A percentile compares a stretch with the other conserved stretches of the same genome.
These are phyloP conservation scores for Diabrotica virgifera DNA, from an alignment of 1,140 invertebrate genomes.

Conservation along the genomic window DNA sequence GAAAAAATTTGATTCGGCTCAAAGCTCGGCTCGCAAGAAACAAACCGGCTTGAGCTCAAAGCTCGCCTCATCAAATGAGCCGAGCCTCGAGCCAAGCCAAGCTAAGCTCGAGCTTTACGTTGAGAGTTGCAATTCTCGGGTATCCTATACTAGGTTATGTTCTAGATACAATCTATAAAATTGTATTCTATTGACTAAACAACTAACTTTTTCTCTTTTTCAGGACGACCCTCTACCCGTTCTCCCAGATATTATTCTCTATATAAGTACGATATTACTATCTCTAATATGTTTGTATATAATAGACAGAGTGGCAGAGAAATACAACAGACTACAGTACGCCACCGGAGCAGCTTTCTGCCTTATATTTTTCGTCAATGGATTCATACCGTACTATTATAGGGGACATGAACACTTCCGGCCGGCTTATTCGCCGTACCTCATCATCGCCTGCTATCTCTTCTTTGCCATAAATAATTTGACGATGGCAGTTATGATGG, in stretches of 20 bases:
- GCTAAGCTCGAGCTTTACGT: too few relatives aligned
- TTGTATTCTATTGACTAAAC: too few relatives aligned
- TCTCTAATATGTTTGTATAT: slow-evolving; percentile 16
- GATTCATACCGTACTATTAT: slow-evolving; percentile 57
- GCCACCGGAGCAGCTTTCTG: slow-evolving; percentile 39
- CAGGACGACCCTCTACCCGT: slow-evolving; percentile 43
- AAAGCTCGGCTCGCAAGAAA: too few relatives aligned
- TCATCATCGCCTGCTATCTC: slow-evolving; percentile 71
- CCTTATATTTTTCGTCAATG: slow-evolving; percentile 52
- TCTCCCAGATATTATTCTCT: slow-evolving; percentile 48
- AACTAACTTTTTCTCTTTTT: slow-evolving; percentile 15
- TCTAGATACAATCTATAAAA: too few relatives aligned
- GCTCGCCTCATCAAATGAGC: too few relatives aligned
- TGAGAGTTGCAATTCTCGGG: too few relatives aligned
- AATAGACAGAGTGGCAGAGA: slow-evolving; percentile 17
- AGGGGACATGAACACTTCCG: slow-evolving; percentile 47
- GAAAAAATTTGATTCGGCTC: too few relatives aligned
- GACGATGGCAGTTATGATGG: slow-evolving; percentile 62
- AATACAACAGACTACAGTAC: slow-evolving; percentile 24
- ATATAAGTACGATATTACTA: slow-evolving; percentile 43
- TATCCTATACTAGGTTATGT: too few relatives aligned
- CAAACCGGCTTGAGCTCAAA: too few relatives aligned
- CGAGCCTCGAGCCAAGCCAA: too few relatives aligned
- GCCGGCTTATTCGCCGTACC: slow-evolving; percentile 68
- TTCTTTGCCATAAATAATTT: slow-evolving; percentile 73